Percentiles rank a stretch among this genome's conserved stretches.
Evolutionary conservation across 2,113 vertebrate genomes (phyloP).

Genomic region (Cichladusa arquata): DNA sequence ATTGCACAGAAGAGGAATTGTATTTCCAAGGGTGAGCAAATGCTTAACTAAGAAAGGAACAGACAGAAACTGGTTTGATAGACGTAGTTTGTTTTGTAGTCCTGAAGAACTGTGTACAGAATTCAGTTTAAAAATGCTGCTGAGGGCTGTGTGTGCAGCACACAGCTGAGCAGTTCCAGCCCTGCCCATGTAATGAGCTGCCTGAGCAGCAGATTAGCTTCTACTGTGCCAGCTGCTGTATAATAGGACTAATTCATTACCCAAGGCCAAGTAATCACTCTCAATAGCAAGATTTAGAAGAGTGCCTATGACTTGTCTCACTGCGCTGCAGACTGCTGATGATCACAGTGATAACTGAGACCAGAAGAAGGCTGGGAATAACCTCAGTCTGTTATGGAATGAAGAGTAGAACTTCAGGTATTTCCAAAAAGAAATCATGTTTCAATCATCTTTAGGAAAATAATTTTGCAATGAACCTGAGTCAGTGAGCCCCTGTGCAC

Average conservation of each 20-base stretch:
- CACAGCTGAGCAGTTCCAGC: conserved; percentile 14
- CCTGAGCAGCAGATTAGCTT: conserved; percentile 52
- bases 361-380: neutral
- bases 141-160: neutral
- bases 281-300: conserved; percentile 51
- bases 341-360: neutral
- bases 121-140: neutral
- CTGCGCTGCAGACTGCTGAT: neutral
- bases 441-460: neutral
- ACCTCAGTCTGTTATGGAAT: neutral
- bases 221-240: conserved; percentile 44
- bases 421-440: neutral
- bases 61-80: neutral
- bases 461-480: neutral
- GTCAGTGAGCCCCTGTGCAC: neutral
- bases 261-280: conserved; percentile 52
- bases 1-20: neutral
- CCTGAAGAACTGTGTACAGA: neutral
- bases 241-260: conserved; percentile 62
- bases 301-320: neutral
- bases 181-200: conserved; percentile 17
- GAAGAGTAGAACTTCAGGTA: neutral
- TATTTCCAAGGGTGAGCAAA: neutral
- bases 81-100: neutral
- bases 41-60: neutral